Percentiles rank a stretch among this genome's conserved stretches.
Conservation (phyloP, 2,113 vertebrate genomes). For the Toxotes jaculatrix region DNA sequence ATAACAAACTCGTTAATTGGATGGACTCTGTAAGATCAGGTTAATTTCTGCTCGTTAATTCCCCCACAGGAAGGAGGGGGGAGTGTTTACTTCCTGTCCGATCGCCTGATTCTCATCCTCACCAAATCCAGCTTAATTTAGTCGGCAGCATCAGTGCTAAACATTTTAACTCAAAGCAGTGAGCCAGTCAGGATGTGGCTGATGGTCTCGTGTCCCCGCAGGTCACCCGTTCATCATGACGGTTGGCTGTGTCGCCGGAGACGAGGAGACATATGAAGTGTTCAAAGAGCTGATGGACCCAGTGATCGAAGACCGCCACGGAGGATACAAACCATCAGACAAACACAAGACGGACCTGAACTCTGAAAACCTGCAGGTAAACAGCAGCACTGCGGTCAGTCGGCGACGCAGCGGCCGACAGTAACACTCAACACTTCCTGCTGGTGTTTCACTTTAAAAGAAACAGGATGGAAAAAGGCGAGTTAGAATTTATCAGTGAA, state of each 20-base stretch:
- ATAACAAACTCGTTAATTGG: slow-evolving; percentile 63
- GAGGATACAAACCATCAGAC: slow-evolving; percentile 93
- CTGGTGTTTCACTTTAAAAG: background rate
- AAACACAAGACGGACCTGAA: slow-evolving; percentile 96
- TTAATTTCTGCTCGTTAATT: slow-evolving; percentile 55
- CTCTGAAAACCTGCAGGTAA: slow-evolving; percentile 90
- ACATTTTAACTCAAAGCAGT: background rate
- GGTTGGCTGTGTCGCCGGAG: slow-evolving; percentile 94
- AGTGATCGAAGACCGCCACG: slow-evolving; percentile 94
- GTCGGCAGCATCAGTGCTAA: background rate
- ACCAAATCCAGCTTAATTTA: slow-evolving; percentile 11
- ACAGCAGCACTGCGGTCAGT: background rate
- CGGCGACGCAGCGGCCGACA: background rate
- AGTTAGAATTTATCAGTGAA: too few species aligned
- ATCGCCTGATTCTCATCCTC: slow-evolving; percentile 30
- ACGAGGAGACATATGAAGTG: slow-evolving; percentile 93
- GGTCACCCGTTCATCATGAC: slow-evolving; percentile 98
- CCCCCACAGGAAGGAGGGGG: background rate
- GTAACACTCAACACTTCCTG: background rate
- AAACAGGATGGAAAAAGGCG: too few species aligned
- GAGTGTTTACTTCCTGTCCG: slow-evolving; percentile 9
- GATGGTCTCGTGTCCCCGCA: slow-evolving; percentile 53
- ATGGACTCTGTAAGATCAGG: slow-evolving; percentile 26
- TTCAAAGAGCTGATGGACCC: slow-evolving; percentile 94
- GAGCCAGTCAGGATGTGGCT: background rate